Base-by-base conservation (phyloP, 2,888 invertebrate species). In the Melieria omissa region DNA sequence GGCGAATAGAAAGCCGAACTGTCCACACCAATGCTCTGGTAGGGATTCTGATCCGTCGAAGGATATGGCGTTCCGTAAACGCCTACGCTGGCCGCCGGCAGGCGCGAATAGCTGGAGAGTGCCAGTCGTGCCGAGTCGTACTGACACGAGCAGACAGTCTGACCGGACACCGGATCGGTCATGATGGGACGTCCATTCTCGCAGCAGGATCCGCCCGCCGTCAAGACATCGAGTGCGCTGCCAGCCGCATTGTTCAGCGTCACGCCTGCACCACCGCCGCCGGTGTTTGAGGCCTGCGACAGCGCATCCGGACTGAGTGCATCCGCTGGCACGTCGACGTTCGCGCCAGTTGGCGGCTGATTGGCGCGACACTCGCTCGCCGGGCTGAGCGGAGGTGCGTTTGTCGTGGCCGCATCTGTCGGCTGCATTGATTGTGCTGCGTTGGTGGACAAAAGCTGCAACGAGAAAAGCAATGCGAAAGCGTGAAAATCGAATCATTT, bases 1-100 rank as follows among this genome's bases (percentile, higher is more conserved):
- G 97, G 96, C 76, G 96, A 95, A 88, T 97, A 97, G 89, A 97
- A 97, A 71, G 97, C 96, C 65, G 97, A 96, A 84, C 96, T 96
- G 86, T 96, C 96, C 82, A 95, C 94, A 73, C 95, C 95, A 88
- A 96, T 96, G 88, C 95, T 95, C 64, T 95, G 95, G 85, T 96
- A 96, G 57, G 96, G 95, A 85, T 95, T 95, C 88, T 96, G 96
- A 86, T 96, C 96, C 73, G 94, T 93, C 79, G 95, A 94, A 69
- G 95, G 95, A 88, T 96, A 95, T 14, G 96, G 95, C 67, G 95
- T 90, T 75, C 95, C 94, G 87, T 96, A 95, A 80, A 95, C 93
- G 65, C 92, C 91, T 67, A 93, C 92, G 54, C 93, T 93, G 65
- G 93, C 93, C 79, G 93, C 91, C 75, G 92, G 91, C 79, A 93